Base-by-base conservation (phyloP, 2,113 vertebrate species). In the Apodemus speciosus region DNA sequence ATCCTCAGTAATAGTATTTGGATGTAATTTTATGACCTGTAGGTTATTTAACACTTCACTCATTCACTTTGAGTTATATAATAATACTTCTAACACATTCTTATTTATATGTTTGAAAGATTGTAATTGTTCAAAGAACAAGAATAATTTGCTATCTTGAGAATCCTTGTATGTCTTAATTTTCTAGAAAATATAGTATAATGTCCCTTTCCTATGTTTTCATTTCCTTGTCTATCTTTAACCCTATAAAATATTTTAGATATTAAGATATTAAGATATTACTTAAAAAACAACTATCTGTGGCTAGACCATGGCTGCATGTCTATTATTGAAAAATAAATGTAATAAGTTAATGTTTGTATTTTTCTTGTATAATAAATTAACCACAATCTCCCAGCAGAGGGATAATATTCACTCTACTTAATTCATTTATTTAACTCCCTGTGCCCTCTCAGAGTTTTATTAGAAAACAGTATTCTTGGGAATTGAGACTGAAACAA, bases 361-460 rank as follows among this genome's bases (percentile, higher is more conserved):
- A 91, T 30, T 8, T n/a, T 51, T 53, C 58, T 35, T 53, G 3
- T 43, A 66, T 11, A 25, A 13, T 56, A 94, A 38, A 72, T 77
- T 80, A 60, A 6, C 38, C 23, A 77, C 25, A 21, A 0, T 72
- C 32, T 35, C 0, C 13, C 8, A 43, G 14, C 9, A 32, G 15
- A 85, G 72, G 51, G 9, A 64, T 58, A 64, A 43, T 9, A 91
- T 14, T 83, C 6, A 88, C 9, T 53, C 7, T 3, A 53, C 77
- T 60, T 93, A 58, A 90, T 49, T 86, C 30, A 9, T 95, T 73
- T 89, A 1, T 72, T 95, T 68, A 68, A 81, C 60, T 69, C 8
- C 60, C 3, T 68, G 21, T 3, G 66, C 5, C 21, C 60, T 11
- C 14, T 72, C 90, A 56, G 40, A 35, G 68, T 79, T 86, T 89